Base-by-base conservation (phyloP, 2,797 vertebrate genomes). In the Gallinago solitaria region DNA sequence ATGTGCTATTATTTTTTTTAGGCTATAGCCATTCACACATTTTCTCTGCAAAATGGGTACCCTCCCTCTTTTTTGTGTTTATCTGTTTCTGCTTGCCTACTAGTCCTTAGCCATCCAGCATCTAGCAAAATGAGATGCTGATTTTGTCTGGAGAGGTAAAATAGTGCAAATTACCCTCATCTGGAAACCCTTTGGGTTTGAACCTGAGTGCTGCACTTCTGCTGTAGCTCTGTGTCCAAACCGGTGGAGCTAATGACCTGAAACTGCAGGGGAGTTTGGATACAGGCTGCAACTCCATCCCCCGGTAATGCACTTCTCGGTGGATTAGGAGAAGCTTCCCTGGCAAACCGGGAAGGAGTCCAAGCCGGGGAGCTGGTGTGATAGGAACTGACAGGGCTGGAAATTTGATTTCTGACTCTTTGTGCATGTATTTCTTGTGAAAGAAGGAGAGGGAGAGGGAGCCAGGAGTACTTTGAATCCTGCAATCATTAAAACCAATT, bases 401-500 rank as follows among this genome's bases (percentile, higher is more conserved):
- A 96, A 96, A 97, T 97, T 92, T 96, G 93, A 96, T 97, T 97
- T 97, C 96, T 97, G 94, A 96, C 93, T 97, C 87, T 94, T 76
- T 92, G 89, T 93, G 89, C 93, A n/a, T 94, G 75, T 69, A 45
- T 96, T 97, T 96, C 97, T 96, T 69, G 59, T 71, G 94, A 95
- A 95, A 96, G 96, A 92, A 94, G 95, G 89, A 92, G 74, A 88
- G 84, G 87, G 94, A 96, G 87, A 93, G 45, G 81, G 90, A 96
- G 97, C 87, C 94, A 85, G 89, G 95, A 96, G 57, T 94, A 95
- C 95, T 97, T 95, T 87, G 95, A 97, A 97, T 97, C 95, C 87
- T 97, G 97, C 96, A 97, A 97, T 97, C 98, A 97, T 98, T 98
- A 98, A 97, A 97, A 97, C 96, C 97, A 97, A 98, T 97, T 97